Evolutionary conservation across 2,888 invertebrate species (phyloP), one percentile per base, ranked within the genome.

Genomic region (Rhimphoctona megacephalus): DNA sequence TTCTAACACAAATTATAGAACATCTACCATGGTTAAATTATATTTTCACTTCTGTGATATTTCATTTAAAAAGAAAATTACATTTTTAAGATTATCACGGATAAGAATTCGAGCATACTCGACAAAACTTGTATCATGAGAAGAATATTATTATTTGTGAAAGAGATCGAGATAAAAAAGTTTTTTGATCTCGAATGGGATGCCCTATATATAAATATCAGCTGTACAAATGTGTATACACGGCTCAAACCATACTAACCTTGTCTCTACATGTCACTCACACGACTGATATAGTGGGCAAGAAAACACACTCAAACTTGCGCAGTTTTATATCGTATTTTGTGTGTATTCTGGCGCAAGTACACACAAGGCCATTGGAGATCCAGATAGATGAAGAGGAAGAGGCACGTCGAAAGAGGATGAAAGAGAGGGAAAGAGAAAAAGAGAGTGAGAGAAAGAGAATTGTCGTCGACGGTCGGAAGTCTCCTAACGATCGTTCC

Each of bases 401-500:
- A 36, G 70, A 80, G 22, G 36, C 25, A 54, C 25, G 33, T 22
- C 43, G 52, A 67, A 73, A 72, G 69, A 39, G 64, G 14, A 49
- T 49, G 69, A 73, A 52, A 72, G 52, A 36, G 82, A 69, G 69
- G 17, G 69, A 83, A 54, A 22, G 70, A 9, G 57, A 30, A 57
- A 74, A 5, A 30, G 30, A 49, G 46, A 22, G 49, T 64, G 46
- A 61, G 80, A 74, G 73, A 54, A 57, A 11, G n/a, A 79, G 69
- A 82, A 77, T 78, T 54, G 39, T 78, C 72, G 80, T 77, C 76
- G 82, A 76, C 79, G 74, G 69, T 70, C 82, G 80, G 83, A 86
- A 86, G 80, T 86, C 83, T 80, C 80, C 83, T 83, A 86, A 86
- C 85, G 85, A 86, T 82, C 83, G 76, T 72, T 73, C 85, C 82